Percentiles rank a stretch among this genome's conserved stretches.
phyloP scores from a whole-genome alignment of 2,113 vertebrate species.

The Cynoglossus semilaevis region DNA sequence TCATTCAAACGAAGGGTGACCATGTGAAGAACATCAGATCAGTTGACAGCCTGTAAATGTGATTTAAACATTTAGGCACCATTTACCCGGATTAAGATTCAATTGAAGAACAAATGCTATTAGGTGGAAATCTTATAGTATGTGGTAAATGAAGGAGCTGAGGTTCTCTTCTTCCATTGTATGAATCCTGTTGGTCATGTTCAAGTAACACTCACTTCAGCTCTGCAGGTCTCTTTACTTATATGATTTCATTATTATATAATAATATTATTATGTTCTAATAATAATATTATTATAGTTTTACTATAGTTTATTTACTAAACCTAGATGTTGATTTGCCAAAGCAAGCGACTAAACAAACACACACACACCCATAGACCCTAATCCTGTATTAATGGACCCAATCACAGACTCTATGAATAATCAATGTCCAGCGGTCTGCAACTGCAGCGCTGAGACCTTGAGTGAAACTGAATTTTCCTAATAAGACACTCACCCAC shows the following conservation, averaged over 20 bases:
- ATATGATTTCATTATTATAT: too few species aligned
- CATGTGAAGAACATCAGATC: constrained; percentile 78
- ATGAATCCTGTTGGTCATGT: constrained; percentile 31
- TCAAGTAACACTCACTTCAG: constrained; percentile 26
- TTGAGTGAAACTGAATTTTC: constrained; percentile 77
- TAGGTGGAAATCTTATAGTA: constrained; percentile 70
- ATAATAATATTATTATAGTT: too few species aligned
- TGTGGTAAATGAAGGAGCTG: constrained; percentile 53
- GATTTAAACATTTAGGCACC: constrained; percentile 79
- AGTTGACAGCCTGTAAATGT: constrained; percentile 79
- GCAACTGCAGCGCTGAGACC: constrained; percentile 73
- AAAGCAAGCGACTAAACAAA: not conserved
- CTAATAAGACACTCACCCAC: constrained; percentile 70
- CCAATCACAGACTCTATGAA: constrained; percentile 79
- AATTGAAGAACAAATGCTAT: constrained; percentile 77
- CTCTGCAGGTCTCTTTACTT: too few species aligned
- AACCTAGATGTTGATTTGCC: constrained; percentile 15
- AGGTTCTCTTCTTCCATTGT: constrained; percentile 42
- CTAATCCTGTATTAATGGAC: constrained; percentile 79
- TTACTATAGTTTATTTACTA: constrained; percentile 7
- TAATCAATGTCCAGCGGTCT: constrained; percentile 79
- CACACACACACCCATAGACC: constrained; percentile 30
- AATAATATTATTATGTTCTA: too few species aligned
- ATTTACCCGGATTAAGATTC: constrained; percentile 76
- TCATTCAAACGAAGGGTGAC: constrained; percentile 77